Conservation (phyloP, 2,888 invertebrate species). For the Cremastinae sp. region DNA sequence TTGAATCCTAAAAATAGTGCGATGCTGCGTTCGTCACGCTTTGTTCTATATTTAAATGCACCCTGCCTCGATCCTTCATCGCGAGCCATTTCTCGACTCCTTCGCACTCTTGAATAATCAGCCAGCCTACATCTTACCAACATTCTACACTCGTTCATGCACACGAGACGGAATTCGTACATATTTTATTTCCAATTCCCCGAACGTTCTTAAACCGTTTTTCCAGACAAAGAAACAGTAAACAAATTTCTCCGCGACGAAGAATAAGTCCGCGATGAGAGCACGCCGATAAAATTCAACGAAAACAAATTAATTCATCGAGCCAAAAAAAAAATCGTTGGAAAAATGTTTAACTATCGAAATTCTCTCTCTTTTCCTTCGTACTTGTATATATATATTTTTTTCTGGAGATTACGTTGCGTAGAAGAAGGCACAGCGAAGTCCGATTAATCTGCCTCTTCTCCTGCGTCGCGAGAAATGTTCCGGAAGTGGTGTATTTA, state of each 20-base stretch:
- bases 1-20: constrained; percentile 60
- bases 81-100: constrained; percentile 39
- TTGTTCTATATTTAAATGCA: constrained; percentile 44
- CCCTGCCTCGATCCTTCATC: constrained; percentile 31
- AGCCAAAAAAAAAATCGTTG: background rate
- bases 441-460: constrained; percentile 41
- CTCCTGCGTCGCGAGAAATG: constrained; percentile 8
- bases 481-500: constrained; percentile 63
- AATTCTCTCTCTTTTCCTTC: background rate
- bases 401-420: background rate
- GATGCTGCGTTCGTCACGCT: constrained; percentile 33
- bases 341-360: background rate
- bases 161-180: too few relatives aligned
- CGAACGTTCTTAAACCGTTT: background rate
- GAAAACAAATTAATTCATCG: background rate
- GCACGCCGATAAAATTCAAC: background rate
- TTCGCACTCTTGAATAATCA: too few relatives aligned
- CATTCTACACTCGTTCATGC: too few relatives aligned
- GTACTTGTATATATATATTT: background rate
- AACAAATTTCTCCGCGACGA: background rate
- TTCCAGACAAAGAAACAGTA: background rate
- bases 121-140: too few relatives aligned
- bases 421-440: constrained; percentile 10
- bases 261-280: background rate
- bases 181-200: background rate